Evolutionary conservation across 2,113 vertebrate genomes (phyloP).

Genomic region (Ageneiosus marmoratus): DNA sequence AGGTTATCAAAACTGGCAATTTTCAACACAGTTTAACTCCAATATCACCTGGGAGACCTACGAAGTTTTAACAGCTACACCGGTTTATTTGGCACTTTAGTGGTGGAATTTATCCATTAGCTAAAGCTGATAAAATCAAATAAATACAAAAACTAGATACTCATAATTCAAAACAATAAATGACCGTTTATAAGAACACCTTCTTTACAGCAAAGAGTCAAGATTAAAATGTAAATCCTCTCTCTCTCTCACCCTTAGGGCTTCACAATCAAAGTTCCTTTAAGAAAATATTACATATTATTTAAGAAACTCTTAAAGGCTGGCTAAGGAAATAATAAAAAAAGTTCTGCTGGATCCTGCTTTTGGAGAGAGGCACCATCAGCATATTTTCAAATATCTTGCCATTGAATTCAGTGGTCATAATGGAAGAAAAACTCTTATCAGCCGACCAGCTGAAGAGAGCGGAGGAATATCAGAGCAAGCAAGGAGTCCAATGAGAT

Average conservation of each 20-base stretch:
- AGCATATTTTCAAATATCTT: conserved; percentile 71
- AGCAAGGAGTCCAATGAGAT: conserved; percentile 64
- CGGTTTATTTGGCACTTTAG: no score
- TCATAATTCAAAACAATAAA: not conserved
- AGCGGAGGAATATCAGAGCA: conserved; percentile 56
- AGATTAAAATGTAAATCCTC: conserved; percentile 9
- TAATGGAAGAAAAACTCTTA: conserved; percentile 66
- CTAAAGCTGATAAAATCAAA: not conserved
- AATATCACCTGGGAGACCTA: no score
- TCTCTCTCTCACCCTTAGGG: not conserved
- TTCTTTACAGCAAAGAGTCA: not conserved
- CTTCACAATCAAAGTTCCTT: conserved; percentile 10
- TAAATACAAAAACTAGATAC: not conserved
- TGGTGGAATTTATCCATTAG: not conserved
- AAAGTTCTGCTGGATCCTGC: conserved; percentile 56
- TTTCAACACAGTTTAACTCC: no score
- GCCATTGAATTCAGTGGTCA: conserved; percentile 66
- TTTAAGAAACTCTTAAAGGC: conserved; percentile 36
- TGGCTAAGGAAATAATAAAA: conserved; percentile 42
- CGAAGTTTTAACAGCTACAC: no score
- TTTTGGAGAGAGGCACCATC: conserved; percentile 65
- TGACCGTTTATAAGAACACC: not conserved
- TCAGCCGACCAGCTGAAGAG: conserved; percentile 52
- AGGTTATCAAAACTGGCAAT: no score
- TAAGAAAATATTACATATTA: conserved; percentile 33